Percentiles rank a stretch among this genome's conserved stretches.
Conservation (phyloP, 2,797 vertebrate species). For the Halcyon smyrnensis region DNA sequence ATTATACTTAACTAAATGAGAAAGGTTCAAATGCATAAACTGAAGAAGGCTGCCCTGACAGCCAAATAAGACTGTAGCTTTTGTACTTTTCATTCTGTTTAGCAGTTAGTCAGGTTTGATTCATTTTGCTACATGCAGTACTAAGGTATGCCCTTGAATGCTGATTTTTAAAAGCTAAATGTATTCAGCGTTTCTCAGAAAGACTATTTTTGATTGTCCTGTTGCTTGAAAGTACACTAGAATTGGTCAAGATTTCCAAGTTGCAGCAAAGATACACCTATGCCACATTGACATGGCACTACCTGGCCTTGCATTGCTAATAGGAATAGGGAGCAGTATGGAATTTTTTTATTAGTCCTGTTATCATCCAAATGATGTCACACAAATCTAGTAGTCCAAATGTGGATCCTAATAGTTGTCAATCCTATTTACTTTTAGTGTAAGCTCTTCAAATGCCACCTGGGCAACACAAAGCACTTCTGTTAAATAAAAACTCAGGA, state of each 20-base stretch:
- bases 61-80: neutral
- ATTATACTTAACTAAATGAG: neutral
- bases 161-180: neutral
- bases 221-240: neutral
- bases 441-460: neutral
- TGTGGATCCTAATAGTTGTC: neutral
- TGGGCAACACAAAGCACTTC: neutral
- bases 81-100: neutral
- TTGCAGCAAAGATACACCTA: neutral
- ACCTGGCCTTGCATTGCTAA: neutral
- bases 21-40: neutral
- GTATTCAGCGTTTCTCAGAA: neutral
- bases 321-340: neutral
- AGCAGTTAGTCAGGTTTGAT: neutral
- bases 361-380: neutral
- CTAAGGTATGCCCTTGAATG: neutral
- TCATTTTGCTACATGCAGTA: neutral
- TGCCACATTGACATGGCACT: rapidly evolving
- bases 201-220: neutral
- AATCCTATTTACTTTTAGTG: neutral
- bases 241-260: neutral
- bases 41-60: neutral
- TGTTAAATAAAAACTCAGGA: neutral
- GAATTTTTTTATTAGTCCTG: neutral
- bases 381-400: neutral